Base-by-base conservation (phyloP, 2,888 invertebrate genomes). In the Trichopria drosophilae region DNA sequence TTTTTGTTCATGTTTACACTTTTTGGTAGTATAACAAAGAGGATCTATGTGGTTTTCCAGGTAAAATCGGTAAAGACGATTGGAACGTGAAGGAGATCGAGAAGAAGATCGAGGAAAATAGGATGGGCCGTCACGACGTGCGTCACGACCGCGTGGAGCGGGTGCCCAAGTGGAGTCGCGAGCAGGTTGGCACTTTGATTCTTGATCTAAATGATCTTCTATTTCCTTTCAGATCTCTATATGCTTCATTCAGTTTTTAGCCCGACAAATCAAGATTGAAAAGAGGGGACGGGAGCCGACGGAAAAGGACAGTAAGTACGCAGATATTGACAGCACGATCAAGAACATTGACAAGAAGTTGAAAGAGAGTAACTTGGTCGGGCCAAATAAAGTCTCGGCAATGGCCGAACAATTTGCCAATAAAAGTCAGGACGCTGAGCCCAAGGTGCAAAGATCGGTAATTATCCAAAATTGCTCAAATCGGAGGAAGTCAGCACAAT, bases 41-140 rank as follows among this genome's bases (percentile, higher is more conserved):
- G 13, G 6, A 10, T 32, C 4, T 13, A 9, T n/a, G 7, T 28
- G 16, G 18, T 23, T 32, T 44, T 37, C 1, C 41, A 79, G 80
- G 93, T 43, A 90, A 89, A 77, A 89, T 93, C 59, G 92, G 93
- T 70, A 85, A 87, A 53, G 87, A 84, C 50, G 93, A 94, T 75
- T 93, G 93, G 93, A 93, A 93, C 76, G 86, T 93, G 24, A 87
- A 88, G 61, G 87, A 91, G 74, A 90, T 94, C 22, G 93, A 94
- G 69, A 86, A 89, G 71, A 93, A 93, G 76, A 93, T 93, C 23
- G 80, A 84, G 65, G 88, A 90, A 70, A 89, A 85, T 67, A 83
- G 85, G 66, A 78, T 85, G 69, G 85, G 86, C 23, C 79, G 84
- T 64, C n/a, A n/a, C n/a, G 81, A 82, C 7, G 79, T 80, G 50